Percentiles rank a stretch among this genome's conserved stretches.
These are phyloP conservation scores for Pangasius krempfi DNA, from an alignment of 2,797 vertebrate genomes.

Conservation along the genomic window DNA sequence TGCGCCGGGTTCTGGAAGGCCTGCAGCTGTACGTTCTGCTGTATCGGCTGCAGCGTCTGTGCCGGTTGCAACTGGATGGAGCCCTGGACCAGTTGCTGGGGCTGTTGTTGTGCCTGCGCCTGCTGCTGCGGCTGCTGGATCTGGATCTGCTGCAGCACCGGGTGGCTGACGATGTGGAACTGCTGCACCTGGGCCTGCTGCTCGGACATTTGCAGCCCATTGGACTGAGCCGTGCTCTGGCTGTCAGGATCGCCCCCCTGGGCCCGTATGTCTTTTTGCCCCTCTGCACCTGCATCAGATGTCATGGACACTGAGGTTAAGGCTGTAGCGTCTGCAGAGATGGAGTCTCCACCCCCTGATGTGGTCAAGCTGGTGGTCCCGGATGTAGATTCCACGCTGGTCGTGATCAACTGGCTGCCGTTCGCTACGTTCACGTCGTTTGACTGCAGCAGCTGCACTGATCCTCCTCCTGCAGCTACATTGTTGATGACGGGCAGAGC, in stretches of 20 bases:
- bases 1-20: conserved; percentile 92
- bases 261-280: conserved; percentile 69
- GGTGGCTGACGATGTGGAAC: conserved; percentile 94
- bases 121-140: conserved; percentile 82
- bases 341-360: conserved; percentile 78
- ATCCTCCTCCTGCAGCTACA: conserved; percentile 80
- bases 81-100: conserved; percentile 67
- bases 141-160: conserved; percentile 94
- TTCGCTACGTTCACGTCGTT: conserved; percentile 88
- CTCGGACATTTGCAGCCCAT: conserved; percentile 88
- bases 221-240: conserved; percentile 84
- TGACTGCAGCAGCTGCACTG: conserved; percentile 88
- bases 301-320: conserved; percentile 72
- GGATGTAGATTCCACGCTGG: conserved; percentile 79
- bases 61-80: conserved; percentile 90
- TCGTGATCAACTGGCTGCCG: conserved; percentile 86
- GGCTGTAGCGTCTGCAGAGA: conserved; percentile 81
- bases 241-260: conserved; percentile 76
- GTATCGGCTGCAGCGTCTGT: conserved; percentile 92
- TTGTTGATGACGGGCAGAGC: conserved; percentile 95
- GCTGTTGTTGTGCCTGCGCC: conserved; percentile 66
- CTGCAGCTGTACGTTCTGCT: conserved; percentile 86
- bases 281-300: conserved; percentile 66
- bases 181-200: conserved; percentile 87
- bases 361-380: conserved; percentile 72